Conservation (phyloP, 2,888 invertebrate species). For the Seira sanloemensis region DNA sequence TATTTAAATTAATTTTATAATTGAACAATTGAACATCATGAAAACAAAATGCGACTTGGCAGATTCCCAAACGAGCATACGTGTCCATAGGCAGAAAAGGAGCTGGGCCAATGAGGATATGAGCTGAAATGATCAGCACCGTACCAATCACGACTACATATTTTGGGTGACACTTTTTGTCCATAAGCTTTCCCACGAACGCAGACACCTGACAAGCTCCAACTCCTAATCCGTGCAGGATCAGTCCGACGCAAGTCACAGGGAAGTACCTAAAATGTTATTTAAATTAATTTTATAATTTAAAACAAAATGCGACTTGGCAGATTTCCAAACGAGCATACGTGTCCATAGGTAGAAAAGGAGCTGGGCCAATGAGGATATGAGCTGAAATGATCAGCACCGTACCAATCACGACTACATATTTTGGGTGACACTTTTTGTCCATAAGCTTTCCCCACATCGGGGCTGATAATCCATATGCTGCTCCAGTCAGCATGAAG, state of each 20-base stretch:
- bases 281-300: too few relatives aligned
- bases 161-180: constrained; percentile 83
- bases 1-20: constrained; percentile 12
- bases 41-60: too few relatives aligned
- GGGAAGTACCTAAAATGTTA: constrained; percentile 81
- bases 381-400: constrained; percentile 83
- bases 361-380: constrained; percentile 86
- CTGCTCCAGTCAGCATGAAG: constrained; percentile 81
- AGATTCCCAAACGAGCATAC: too few relatives aligned
- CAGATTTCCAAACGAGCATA: too few relatives aligned
- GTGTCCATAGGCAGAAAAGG: constrained; percentile 83
- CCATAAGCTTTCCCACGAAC: constrained; percentile 90
- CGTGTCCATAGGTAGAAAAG: constrained; percentile 83
- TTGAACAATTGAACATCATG: neutral
- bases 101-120: constrained; percentile 87
- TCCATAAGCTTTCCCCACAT: constrained; percentile 89
- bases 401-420: constrained; percentile 83
- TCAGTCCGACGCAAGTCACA: constrained; percentile 83
- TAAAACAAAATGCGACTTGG: too few relatives aligned
- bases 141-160: constrained; percentile 83
- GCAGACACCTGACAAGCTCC: constrained; percentile 90
- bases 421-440: constrained; percentile 82
- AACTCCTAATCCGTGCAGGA: constrained; percentile 90
- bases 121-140: constrained; percentile 81
- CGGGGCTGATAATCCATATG: constrained; percentile 87